Evolutionary conservation across 2,797 vertebrate genomes (phyloP), one percentile per base, ranked within the genome.

Genomic region (Pipistrellus kuhlii): DNA sequence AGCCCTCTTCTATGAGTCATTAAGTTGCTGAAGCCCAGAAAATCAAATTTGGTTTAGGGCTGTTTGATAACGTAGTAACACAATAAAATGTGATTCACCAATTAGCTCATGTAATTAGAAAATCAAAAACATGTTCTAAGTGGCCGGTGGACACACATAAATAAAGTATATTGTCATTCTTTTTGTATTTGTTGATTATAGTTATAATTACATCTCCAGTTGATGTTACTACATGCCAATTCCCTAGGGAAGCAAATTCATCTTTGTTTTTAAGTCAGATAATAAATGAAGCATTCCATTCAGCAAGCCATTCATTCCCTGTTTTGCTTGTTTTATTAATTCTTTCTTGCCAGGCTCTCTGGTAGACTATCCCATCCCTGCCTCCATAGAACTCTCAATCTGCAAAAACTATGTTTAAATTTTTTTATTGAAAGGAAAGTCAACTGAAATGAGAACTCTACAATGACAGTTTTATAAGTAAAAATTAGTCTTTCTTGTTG

Each of bases 91-190:
- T 83, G 88, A 97, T 97, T 97, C 89, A 64, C 38, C 96, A 92
- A 30, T 95, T 97, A 96, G 76, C 75, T 96, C 62, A 51, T 41
- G 21, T 96, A 96, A 96, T 95, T 96, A 95, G 84, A 85, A 90
- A 93, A 93, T 82, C 51, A 93, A 73, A 94, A 96, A 83, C 59
- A 89, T 91, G 46, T 41, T 85, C 51, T 30, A 8, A 91, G 68
- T 62, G 87, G 46, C 55, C 91, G 46, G 25, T 88, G 10, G 69
- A 80, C 62, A 85, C 76, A 62, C 20, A 30, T 48, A 85, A 91
- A 44, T 77, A 35, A 71, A 76, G 6, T 80, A 57, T 46, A 17
- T 71, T 75, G 21, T 51, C 25, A 25, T 77, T 88, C 38, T 93
- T 15, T 81, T 15, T 81, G 48, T 41, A 55, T 91, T 62, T 82